Evolutionary conservation across 2,113 vertebrate species (phyloP).

Genomic region (Megaptera novaeangliae): DNA sequence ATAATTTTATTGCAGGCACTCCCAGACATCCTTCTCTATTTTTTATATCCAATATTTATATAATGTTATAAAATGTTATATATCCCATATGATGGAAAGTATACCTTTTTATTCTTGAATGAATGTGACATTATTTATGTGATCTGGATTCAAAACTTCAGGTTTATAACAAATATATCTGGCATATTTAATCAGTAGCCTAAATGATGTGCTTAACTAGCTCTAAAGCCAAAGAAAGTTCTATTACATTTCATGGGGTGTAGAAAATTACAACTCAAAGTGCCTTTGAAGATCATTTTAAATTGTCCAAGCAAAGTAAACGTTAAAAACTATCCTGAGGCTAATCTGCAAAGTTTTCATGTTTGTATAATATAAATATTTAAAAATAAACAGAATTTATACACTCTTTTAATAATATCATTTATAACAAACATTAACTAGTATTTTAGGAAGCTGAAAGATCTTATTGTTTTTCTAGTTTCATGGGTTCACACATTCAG

Average conservation of each 20-base stretch:
- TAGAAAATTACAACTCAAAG: neutral
- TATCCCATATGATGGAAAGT: neutral
- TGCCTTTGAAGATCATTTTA: neutral
- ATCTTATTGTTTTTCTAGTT: neutral
- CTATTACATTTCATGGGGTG: neutral
- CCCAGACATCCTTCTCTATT: neutral
- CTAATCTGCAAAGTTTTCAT: neutral
- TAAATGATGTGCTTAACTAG: neutral
- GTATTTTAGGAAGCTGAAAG: neutral
- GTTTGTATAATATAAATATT: neutral
- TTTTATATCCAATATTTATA: neutral
- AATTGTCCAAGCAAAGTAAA: neutral
- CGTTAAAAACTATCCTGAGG: neutral
- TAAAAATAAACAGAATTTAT: neutral
- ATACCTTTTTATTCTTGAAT: neutral
- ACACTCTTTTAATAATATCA: neutral
- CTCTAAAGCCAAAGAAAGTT: neutral
- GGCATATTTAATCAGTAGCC: neutral
- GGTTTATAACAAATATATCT: neutral
- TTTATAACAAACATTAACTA: neutral
- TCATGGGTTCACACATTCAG: neutral
- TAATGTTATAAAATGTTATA: neutral
- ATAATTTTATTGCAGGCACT: neutral
- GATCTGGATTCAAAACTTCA: neutral
- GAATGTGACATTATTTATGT: neutral